These are phyloP conservation scores for Lindbergichthys nudifrons DNA, from an alignment of 2,797 vertebrate genomes.

Conservation along the genomic window DNA sequence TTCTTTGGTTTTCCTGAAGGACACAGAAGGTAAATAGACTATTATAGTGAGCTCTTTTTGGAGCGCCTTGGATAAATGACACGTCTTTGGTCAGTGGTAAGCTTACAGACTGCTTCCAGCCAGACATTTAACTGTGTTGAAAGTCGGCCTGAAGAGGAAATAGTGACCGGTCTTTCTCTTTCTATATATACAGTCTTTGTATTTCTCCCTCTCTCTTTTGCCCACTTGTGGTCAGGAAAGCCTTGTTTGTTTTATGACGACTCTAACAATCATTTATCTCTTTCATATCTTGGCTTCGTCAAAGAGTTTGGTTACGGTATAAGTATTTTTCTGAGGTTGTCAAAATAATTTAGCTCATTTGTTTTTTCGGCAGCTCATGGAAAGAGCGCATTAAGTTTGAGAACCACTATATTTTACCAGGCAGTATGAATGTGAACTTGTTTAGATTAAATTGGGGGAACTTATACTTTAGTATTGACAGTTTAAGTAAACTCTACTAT, in stretches of 20 bases:
- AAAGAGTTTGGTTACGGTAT: not conserved
- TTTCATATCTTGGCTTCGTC: not conserved
- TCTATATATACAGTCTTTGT: not conserved
- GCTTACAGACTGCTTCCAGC: constrained; percentile 36
- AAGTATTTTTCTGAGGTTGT: not conserved
- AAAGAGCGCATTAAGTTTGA: not conserved
- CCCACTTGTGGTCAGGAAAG: constrained; percentile 6
- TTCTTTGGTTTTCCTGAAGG: constrained; percentile 38
- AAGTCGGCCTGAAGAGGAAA: constrained; percentile 44
- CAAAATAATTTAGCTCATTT: not conserved
- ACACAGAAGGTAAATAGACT: constrained; percentile 42
- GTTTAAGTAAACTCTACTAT: not conserved
- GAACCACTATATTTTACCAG: not conserved
- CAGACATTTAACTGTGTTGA: constrained; percentile 48
- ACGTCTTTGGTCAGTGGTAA: constrained; percentile 40
- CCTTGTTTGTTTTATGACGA: not conserved
- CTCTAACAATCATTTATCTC: constrained; percentile 2
- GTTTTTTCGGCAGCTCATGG: not conserved
- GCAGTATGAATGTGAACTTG: not conserved
- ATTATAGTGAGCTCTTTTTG: constrained; percentile 35
- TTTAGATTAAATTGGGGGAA: not conserved
- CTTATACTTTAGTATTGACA: not conserved
- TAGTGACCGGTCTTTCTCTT: constrained; percentile 1
- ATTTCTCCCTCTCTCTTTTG: not conserved
- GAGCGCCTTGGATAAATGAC: constrained; percentile 52